Base-by-base conservation (phyloP, 2,888 invertebrate genomes). In the Erynnis tages region DNA sequence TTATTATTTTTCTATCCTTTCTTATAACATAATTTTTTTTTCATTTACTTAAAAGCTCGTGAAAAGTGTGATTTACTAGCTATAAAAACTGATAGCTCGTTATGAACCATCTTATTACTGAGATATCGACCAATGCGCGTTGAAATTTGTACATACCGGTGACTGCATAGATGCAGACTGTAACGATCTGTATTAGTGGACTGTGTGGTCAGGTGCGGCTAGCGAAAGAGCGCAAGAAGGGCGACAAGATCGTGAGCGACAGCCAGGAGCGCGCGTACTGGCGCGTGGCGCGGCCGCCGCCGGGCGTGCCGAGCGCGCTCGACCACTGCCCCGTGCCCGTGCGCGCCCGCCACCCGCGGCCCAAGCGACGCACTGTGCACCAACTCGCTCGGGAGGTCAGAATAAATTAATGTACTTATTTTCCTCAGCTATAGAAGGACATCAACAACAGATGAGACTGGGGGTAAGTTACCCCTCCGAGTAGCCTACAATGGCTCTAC, bases 181-280 rank as follows among this genome's bases (percentile, higher is more conserved):
- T 38, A 38, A 48, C 30, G 38, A 48, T 48, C 47, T 48, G 47
- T 48, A 38, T 48, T 48, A 48, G 47, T 29, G 11, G 10, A 30
- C n/a, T 10, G 21, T 21, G 2, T 43, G 19, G n/a, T 8, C 74
- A 95, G 94, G 95, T 96, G 62, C 94, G 96, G 62, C 82, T 97
- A 72, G 94, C 97, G 37, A 99, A 99, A 78, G 97, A 97, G 54
- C 92, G 97, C 62, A 98, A 98, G 82, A 98, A 98, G 77, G 96
- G 95, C 21, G 99, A 99, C 76, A 98, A 98, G 89, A 94, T 97
- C 69, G 96, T 99, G 56, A 94, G 95, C 62, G 98, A 99, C 82
- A 97, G 97, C 60, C 98, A 99, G 70, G 99, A 99, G 82, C 93
- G 97, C 62, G 98, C 99, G 45, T 99, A 97, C 88, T 99, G 99